Conservation (phyloP, 2,113 vertebrate genomes). For the Bujurquina vittata region DNA sequence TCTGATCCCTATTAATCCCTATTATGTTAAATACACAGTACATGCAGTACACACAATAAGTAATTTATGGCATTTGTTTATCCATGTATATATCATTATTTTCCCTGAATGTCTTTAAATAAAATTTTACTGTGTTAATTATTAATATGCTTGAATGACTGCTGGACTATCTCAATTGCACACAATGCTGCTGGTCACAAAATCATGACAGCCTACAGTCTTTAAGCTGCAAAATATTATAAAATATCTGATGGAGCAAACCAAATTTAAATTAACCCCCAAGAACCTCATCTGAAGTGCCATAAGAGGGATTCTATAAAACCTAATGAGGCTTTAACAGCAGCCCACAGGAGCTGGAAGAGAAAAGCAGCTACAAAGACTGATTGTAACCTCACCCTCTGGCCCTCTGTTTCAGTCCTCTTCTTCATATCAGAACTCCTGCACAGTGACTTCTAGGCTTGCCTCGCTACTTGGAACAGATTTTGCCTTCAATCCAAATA, state of each 20-base stretch:
- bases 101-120: background rate
- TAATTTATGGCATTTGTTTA: background rate
- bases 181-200: background rate
- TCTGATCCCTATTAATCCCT: no score
- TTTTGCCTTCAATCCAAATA: slow-evolving; percentile 13
- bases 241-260: slow-evolving; percentile 55
- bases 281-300: slow-evolving; percentile 55
- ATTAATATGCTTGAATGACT: slow-evolving; percentile 3
- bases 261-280: slow-evolving; percentile 68
- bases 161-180: background rate
- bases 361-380: background rate
- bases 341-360: slow-evolving; percentile 22
- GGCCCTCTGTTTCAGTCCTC: background rate
- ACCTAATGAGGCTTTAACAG: slow-evolving; percentile 50
- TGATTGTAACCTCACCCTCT: background rate
- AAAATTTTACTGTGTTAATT: background rate
- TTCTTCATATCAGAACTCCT: background rate
- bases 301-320: slow-evolving; percentile 61
- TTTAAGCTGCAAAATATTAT: slow-evolving; percentile 37
- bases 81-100: background rate
- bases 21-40: background rate
- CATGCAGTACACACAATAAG: background rate
- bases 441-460: background rate
- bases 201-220: slow-evolving; percentile 16
- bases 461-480: background rate